Percentiles rank a stretch among this genome's conserved stretches.
Conservation (phyloP, 2,113 vertebrate species). For the Hippopotamus amphibius region DNA sequence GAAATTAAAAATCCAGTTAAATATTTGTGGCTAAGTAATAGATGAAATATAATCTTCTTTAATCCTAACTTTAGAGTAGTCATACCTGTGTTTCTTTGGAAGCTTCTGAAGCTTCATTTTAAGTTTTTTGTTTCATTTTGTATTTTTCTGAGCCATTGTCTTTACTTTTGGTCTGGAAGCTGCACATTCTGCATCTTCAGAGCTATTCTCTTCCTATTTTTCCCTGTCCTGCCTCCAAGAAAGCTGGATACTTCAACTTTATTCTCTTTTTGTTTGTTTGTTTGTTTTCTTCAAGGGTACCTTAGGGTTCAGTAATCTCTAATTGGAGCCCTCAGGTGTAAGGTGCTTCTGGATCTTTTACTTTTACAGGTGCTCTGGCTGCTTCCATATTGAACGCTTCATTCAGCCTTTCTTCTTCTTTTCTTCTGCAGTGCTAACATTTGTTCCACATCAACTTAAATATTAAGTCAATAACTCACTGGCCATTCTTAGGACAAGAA, state of each 20-base stretch:
- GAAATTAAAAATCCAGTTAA: not conserved
- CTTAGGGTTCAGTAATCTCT: conserved; percentile 69
- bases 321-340: conserved; percentile 68
- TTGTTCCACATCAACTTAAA: not conserved
- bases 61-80: not conserved
- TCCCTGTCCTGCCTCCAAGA: conserved; percentile 74
- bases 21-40: not conserved
- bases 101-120: conserved; percentile 59
- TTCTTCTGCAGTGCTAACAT: conserved; percentile 81
- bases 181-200: conserved; percentile 74
- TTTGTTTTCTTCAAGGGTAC: conserved; percentile 75
- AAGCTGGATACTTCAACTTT: conserved; percentile 81
- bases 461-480: conserved; percentile 77
- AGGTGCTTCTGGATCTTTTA: conserved; percentile 73
- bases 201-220: conserved; percentile 83
- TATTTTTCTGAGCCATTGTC: conserved; percentile 80
- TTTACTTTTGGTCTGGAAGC: conserved; percentile 86
- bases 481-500: conserved; percentile 81
- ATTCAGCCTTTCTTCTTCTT: conserved; percentile 88
- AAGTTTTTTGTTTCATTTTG: not conserved
- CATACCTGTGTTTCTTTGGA: conserved; percentile 83
- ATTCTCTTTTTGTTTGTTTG: conserved; percentile 13
- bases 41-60: rapidly evolving
- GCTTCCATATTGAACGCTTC: conserved; percentile 61
- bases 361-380: conserved; percentile 71